These are phyloP conservation scores for Camptogramma bilineatum DNA, from an alignment of 2,888 invertebrate genomes.

Conservation along the genomic window DNA sequence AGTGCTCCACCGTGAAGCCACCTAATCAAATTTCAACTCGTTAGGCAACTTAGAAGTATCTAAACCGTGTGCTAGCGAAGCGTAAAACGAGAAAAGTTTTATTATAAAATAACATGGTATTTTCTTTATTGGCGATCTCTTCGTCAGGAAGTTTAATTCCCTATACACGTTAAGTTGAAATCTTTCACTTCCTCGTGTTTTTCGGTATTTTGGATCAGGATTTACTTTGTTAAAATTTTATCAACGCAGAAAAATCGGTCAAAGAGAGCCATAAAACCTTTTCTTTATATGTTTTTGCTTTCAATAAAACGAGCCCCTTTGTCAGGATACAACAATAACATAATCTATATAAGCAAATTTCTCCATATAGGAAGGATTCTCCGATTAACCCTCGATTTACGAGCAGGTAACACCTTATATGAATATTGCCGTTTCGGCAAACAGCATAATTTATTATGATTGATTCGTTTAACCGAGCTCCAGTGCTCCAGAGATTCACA, in stretches of 20 bases:
- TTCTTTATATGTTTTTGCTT: slow-evolving; percentile 8
- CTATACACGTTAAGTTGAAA: slow-evolving; percentile 17
- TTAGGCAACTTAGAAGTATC: slow-evolving; percentile 40
- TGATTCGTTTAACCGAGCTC: slow-evolving; percentile 56
- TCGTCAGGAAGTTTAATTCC: slow-evolving; percentile 31
- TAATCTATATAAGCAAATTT: slow-evolving; percentile 17
- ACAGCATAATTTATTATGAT: slow-evolving; percentile 58
- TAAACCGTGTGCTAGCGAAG: slow-evolving; percentile 39
- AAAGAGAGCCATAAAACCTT: not conserved
- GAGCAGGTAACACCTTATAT: slow-evolving; percentile 39
- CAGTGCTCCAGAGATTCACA: slow-evolving; percentile 47
- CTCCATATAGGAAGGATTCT: slow-evolving; percentile 14
- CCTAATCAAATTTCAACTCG: slow-evolving; percentile 42
- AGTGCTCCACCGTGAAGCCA: slow-evolving; percentile 30
- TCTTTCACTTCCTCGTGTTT: slow-evolving; percentile 7
- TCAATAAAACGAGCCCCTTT: slow-evolving; percentile 7
- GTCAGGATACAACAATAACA: slow-evolving; percentile 13
- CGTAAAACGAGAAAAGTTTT: slow-evolving; percentile 44
- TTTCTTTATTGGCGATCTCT: slow-evolving; percentile 34
- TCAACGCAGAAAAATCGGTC: not conserved
- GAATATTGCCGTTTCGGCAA: slow-evolving; percentile 49
- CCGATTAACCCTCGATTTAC: slow-evolving; percentile 30
- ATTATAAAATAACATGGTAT: slow-evolving; percentile 40
- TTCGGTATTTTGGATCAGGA: not conserved
- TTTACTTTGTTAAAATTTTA: not conserved